Percentiles rank a stretch among this genome's conserved stretches.
These are phyloP conservation scores for Hypolimnas misippus DNA, from an alignment of 2,888 invertebrate species.

Conservation along the genomic window DNA sequence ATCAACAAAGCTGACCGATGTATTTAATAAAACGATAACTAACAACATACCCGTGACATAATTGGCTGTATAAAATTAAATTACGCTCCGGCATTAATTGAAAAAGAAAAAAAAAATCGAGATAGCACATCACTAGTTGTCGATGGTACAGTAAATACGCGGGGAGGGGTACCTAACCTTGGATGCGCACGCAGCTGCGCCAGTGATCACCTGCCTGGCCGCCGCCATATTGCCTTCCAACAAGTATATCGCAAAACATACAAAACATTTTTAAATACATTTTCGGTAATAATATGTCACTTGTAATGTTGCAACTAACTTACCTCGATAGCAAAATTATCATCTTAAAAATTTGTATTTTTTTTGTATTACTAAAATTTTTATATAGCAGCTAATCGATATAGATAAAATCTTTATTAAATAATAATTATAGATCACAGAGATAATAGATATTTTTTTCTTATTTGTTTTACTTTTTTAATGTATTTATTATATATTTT, in stretches of 20 bases:
- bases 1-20: constrained; percentile 29
- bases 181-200: constrained; percentile 73
- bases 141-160: constrained; percentile 56
- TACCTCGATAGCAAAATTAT: neutral
- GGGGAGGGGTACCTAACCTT: constrained; percentile 73
- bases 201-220: constrained; percentile 73
- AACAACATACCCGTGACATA: constrained; percentile 40
- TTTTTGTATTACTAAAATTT: too few relatives aligned
- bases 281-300: constrained; percentile 38
- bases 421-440: too few relatives aligned
- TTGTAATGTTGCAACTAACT: constrained; percentile 17
- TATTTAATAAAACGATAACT: constrained; percentile 37
- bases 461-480: too few relatives aligned
- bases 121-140: constrained; percentile 65
- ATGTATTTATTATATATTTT: too few relatives aligned
- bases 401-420: too few relatives aligned
- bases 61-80: constrained; percentile 44
- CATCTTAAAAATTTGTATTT: neutral
- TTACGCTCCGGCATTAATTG: constrained; percentile 39
- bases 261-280: constrained; percentile 43
- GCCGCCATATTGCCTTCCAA: constrained; percentile 68
- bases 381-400: too few relatives aligned
- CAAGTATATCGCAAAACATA: constrained; percentile 62
- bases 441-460: too few relatives aligned
- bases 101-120: constrained; percentile 46